Percentiles rank a stretch among this genome's conserved stretches.
phyloP scores from a whole-genome alignment of 2,113 vertebrate genomes.

The Myrmecophaga tridactyla region DNA sequence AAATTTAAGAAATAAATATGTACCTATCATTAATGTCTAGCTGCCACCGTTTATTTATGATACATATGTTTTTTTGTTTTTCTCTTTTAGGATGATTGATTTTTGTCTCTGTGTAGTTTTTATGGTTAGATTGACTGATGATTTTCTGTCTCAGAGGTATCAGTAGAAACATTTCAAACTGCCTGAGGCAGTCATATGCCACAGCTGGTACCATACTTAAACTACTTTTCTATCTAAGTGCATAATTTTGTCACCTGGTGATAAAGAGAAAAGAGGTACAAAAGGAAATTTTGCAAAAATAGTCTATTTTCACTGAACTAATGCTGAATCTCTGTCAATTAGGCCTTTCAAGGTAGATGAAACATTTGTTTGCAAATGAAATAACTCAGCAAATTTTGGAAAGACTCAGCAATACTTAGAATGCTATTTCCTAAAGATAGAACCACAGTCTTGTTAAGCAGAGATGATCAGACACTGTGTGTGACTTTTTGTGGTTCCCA shows the following conservation, averaged over 20 bases:
- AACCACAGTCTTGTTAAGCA: neutral
- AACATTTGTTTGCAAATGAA: conserved; percentile 57
- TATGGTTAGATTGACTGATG: conserved; percentile 70
- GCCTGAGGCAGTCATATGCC: conserved; percentile 62
- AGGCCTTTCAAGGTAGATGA: conserved; percentile 50
- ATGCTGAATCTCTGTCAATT: conserved; percentile 57
- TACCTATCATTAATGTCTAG: conserved; percentile 57
- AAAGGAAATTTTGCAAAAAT: conserved; percentile 57
- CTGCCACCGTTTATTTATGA: conserved; percentile 67
- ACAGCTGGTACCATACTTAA: conserved; percentile 67
- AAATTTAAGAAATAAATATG: conserved; percentile 57
- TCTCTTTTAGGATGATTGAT: conserved; percentile 75
- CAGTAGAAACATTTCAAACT: conserved; percentile 68
- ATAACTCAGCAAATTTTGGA: conserved; percentile 53
- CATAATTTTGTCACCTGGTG: conserved; percentile 71
- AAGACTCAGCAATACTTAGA: conserved; percentile 51
- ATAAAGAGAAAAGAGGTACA: conserved; percentile 59
- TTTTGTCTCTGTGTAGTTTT: conserved; percentile 68
- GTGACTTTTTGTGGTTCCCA: neutral
- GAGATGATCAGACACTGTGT: neutral
- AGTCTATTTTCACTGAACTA: conserved; percentile 47
- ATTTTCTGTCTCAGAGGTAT: conserved; percentile 70
- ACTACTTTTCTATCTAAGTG: conserved; percentile 38
- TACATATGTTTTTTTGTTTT: conserved; percentile 68
- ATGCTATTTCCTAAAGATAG: neutral